Percentiles rank a stretch among this genome's conserved stretches.
Evolutionary conservation across 2,113 vertebrate species (phyloP).

Genomic region (Mesembrinibis cayennensis): DNA sequence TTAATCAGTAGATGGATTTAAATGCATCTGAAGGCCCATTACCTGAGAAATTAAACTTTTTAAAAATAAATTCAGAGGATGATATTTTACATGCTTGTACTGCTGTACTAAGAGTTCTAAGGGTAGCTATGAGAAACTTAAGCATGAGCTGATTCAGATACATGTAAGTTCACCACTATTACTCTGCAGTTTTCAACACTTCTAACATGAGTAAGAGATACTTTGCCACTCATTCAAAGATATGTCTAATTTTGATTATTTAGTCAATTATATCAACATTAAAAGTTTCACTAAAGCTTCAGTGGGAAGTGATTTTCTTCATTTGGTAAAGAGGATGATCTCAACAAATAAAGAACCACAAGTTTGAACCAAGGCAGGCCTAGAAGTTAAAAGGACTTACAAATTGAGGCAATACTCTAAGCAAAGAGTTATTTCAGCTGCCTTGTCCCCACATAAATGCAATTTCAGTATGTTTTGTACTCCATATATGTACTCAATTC

Average conservation of each 20-base stretch:
- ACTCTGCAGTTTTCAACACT: neutral
- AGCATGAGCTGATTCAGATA: neutral
- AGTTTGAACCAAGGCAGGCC: neutral
- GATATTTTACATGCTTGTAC: neutral
- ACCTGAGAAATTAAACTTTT: neutral
- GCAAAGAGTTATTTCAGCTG: neutral
- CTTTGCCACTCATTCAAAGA: neutral
- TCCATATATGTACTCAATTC: neutral
- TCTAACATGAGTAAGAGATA: neutral
- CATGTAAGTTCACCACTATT: fast-evolving
- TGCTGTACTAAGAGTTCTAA: neutral
- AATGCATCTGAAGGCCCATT: neutral
- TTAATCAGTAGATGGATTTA: neutral
- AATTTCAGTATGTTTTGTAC: neutral
- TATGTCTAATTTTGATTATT: neutral
- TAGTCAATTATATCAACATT: neutral
- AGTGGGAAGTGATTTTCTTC: neutral
- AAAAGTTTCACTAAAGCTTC: neutral
- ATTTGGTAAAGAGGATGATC: neutral
- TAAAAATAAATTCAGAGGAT: neutral
- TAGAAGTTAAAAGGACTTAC: neutral
- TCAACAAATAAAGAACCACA: neutral
- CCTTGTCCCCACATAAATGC: neutral
- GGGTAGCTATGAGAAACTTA: neutral
- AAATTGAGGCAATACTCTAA: neutral